A percentile compares a stretch with the other conserved stretches of the same genome.
Evolutionary conservation across 2,888 invertebrate genomes (phyloP).

Genomic region (Schizotus pectinicornis): DNA sequence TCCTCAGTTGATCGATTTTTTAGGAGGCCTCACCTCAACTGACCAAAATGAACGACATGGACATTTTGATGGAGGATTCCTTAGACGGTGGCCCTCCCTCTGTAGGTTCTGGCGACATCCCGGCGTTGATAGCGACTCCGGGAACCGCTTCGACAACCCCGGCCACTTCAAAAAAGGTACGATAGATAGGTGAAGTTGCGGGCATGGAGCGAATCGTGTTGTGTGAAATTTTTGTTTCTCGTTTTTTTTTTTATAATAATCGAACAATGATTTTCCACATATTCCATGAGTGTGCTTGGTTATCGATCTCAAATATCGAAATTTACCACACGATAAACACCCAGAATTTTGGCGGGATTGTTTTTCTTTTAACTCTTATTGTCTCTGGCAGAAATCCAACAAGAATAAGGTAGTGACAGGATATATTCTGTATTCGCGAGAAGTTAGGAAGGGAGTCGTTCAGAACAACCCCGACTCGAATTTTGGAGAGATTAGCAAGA

Average conservation of each 20-base stretch:
- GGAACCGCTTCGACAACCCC: conserved; percentile 55
- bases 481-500: conserved; percentile 84
- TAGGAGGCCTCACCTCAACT: conserved; percentile 65
- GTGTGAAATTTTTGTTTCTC: neutral
- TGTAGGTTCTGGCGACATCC: conserved; percentile 79
- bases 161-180: conserved; percentile 58
- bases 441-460: conserved; percentile 90
- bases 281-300: conserved; percentile 10
- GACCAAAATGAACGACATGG: conserved; percentile 68
- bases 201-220: neutral
- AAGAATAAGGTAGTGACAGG: conserved; percentile 90
- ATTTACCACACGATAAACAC: neutral
- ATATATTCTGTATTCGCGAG: conserved; percentile 97
- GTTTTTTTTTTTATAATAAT: neutral
- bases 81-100: conserved; percentile 83
- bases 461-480: conserved; percentile 93
- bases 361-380: too few species aligned
- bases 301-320: neutral
- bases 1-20: conserved; percentile 41
- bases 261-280: neutral
- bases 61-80: conserved; percentile 78
- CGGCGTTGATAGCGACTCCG: conserved; percentile 53
- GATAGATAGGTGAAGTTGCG: neutral
- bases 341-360: neutral
- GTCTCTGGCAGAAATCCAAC: conserved; percentile 57